These are phyloP conservation scores for Paraplagusia blochii DNA, from an alignment of 2,113 vertebrate species.

Conservation along the genomic window DNA sequence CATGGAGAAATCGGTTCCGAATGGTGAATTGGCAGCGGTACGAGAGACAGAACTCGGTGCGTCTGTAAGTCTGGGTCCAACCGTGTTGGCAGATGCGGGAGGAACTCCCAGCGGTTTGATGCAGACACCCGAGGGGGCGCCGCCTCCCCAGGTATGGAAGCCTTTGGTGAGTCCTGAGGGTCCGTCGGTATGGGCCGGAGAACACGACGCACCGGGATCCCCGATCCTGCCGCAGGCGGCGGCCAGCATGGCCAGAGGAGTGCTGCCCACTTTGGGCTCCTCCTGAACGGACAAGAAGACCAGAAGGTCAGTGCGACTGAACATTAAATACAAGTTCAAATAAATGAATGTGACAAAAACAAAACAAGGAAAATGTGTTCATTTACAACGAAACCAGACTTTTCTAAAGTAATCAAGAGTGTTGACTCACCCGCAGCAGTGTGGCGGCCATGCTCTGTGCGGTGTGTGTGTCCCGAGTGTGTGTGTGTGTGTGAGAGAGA, in stretches of 20 bases:
- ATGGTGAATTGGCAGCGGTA: constrained; percentile 79
- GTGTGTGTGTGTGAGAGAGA: background rate
- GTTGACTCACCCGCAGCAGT: constrained; percentile 91
- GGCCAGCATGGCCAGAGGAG: constrained; percentile 92
- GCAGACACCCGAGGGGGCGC: constrained; percentile 72
- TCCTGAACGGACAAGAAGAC: constrained; percentile 75
- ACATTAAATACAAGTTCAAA: too few relatives aligned
- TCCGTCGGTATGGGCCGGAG: constrained; percentile 81
- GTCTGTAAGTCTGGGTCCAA: constrained; percentile 73
- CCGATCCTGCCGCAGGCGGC: constrained; percentile 96
- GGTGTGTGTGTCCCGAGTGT: constrained; percentile 52
- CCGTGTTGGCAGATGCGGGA: constrained; percentile 70
- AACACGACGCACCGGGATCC: constrained; percentile 84
- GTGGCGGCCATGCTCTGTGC: constrained; percentile 92
- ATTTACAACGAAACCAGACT: too few relatives aligned
- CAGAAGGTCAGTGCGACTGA: too few relatives aligned
- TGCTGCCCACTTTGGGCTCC: constrained; percentile 89
- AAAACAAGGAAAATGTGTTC: too few relatives aligned
- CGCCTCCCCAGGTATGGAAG: constrained; percentile 89
- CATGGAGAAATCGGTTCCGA: constrained; percentile 86
- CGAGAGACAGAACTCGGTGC: constrained; percentile 87
- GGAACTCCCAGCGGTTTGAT: constrained; percentile 76
- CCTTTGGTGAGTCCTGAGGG: constrained; percentile 82
- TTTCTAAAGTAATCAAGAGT: background rate
- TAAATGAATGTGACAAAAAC: too few relatives aligned